These are phyloP conservation scores for Leptobrachium ailaonicum DNA, from an alignment of 2,113 vertebrate species.

Conservation along the genomic window DNA sequence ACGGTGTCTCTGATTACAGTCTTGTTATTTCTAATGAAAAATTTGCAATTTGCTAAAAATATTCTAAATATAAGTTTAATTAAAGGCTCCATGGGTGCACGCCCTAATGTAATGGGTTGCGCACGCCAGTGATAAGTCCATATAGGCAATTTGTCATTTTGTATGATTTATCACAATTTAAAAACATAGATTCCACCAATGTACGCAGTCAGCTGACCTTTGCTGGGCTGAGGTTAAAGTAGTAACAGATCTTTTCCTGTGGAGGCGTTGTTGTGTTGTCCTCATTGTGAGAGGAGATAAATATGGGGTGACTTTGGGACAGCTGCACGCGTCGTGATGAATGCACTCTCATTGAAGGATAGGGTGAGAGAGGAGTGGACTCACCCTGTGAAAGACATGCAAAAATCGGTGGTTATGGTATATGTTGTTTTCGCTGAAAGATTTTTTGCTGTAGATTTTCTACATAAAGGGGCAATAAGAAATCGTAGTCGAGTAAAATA, in stretches of 20 bases:
- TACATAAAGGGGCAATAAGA: too few species aligned
- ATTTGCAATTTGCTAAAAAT: too few species aligned
- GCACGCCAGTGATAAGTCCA: too few species aligned
- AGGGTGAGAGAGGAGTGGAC: conserved; percentile 81
- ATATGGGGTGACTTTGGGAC: conserved; percentile 85
- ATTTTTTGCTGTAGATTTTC: too few species aligned
- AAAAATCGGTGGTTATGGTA: not conserved
- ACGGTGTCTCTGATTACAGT: too few species aligned
- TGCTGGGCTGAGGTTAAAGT: conserved; percentile 88
- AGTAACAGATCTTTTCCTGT: conserved; percentile 87
- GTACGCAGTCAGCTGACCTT: conserved; percentile 68
- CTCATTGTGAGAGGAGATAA: conserved; percentile 86
- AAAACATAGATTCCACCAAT: not conserved
- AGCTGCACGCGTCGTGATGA: conserved; percentile 86
- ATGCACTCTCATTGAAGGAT: conserved; percentile 74
- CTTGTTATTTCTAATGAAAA: too few species aligned
- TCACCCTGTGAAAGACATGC: conserved; percentile 64
- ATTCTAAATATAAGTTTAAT: too few species aligned
- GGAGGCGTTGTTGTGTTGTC: conserved; percentile 67
- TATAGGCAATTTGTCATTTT: too few species aligned
- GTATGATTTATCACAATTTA: too few species aligned
- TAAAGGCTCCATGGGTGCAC: too few species aligned
- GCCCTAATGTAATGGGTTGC: too few species aligned
- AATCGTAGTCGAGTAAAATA: too few species aligned
- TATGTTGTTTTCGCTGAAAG: not conserved